phyloP scores from a whole-genome alignment of 2,888 invertebrate species.

The Metalampra italica region DNA sequence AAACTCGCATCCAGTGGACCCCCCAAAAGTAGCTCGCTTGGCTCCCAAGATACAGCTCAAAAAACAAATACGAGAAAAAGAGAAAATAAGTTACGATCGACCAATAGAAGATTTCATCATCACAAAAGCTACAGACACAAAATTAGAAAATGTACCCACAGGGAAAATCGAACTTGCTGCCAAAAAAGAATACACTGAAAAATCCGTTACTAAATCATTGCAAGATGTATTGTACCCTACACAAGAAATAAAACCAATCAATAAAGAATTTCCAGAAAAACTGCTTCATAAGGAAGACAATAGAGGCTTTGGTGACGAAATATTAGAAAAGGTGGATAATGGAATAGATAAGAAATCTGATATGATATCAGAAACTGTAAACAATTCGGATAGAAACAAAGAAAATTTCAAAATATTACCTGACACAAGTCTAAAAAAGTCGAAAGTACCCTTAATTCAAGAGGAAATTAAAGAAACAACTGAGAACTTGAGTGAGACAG shows the following conservation, averaged over 20 bases:
- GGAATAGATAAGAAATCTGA: neutral
- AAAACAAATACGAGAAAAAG: constrained; percentile 58
- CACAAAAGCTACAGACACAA: constrained; percentile 13
- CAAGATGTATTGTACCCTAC: constrained; percentile 50
- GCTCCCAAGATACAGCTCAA: constrained; percentile 75
- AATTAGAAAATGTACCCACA: constrained; percentile 13
- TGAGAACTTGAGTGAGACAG: neutral
- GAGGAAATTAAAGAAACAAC: neutral
- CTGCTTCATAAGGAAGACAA: constrained; percentile 2
- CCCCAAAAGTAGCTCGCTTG: constrained; percentile 75
- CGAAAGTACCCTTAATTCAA: neutral
- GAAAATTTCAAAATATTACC: neutral
- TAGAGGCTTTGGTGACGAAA: neutral
- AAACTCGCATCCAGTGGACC: constrained; percentile 67
- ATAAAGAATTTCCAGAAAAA: constrained; percentile 24
- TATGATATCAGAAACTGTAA: neutral
- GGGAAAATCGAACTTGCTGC: constrained; percentile 15
- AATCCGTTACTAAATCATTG: constrained; percentile 12
- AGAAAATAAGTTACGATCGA: constrained; percentile 23
- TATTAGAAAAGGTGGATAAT: neutral
- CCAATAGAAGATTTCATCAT: constrained; percentile 16
- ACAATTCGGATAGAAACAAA: neutral
- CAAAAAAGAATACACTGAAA: constrained; percentile 14
- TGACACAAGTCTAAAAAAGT: constrained; percentile 4
- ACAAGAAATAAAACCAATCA: constrained; percentile 52